Evolutionary conservation across 2,797 vertebrate species (phyloP).

Genomic region (Danio kyathit): DNA sequence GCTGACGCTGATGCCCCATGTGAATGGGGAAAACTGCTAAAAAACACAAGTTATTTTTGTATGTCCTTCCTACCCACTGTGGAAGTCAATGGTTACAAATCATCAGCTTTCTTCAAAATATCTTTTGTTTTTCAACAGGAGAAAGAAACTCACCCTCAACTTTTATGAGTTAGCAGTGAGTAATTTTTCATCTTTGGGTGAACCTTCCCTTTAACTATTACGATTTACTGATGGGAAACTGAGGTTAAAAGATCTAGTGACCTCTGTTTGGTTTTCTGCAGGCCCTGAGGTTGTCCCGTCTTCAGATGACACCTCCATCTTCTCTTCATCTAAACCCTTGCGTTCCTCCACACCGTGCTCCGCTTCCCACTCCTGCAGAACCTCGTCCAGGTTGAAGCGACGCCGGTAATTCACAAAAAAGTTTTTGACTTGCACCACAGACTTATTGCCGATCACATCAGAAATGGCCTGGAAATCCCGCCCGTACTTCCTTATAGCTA

Average conservation of each 20-base stretch:
- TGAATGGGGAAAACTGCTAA: too few species aligned
- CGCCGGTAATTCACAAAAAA: constrained; percentile 99
- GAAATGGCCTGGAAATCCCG: constrained; percentile 99
- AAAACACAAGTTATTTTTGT: too few species aligned
- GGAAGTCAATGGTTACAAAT: too few species aligned
- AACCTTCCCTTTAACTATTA: background rate
- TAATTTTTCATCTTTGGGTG: too few species aligned
- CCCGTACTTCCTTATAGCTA: constrained; percentile 97
- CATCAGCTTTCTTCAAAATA: too few species aligned
- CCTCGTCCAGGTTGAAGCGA: constrained; percentile 99
- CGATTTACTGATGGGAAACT: background rate
- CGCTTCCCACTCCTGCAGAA: constrained; percentile 99
- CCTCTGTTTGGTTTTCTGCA: constrained; percentile 87
- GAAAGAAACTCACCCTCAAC: too few species aligned
- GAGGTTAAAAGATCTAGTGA: constrained; percentile 43
- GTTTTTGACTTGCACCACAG: constrained; percentile 99
- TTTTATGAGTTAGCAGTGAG: too few species aligned
- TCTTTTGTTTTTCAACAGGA: too few species aligned
- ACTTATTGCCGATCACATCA: constrained; percentile 99
- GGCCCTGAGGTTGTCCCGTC: constrained; percentile 77
- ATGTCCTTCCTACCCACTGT: too few species aligned
- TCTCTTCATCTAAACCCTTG: constrained; percentile 82
- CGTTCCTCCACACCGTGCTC: constrained; percentile 89
- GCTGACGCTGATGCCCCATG: too few species aligned
- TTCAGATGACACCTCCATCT: constrained; percentile 84